Evolutionary conservation across 2,113 vertebrate genomes (phyloP), one percentile per base, ranked within the genome.

Genomic region (Colinus virginianus): DNA sequence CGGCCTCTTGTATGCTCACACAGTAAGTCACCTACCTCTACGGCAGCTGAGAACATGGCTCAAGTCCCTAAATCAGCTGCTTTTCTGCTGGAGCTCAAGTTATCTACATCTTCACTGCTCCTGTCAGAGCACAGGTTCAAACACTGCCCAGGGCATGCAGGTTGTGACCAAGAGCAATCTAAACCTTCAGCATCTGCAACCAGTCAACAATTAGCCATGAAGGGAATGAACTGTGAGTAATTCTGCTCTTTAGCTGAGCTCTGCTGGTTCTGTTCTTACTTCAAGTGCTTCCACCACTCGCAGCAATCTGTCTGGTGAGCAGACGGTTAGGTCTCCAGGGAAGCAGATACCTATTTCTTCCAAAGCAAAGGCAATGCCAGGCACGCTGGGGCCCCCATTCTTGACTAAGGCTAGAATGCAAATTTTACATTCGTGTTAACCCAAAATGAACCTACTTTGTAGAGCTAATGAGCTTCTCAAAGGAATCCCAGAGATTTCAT

Each of bases 41-140:
- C 30, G 34, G 28, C 46, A 71, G 3, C 4, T 3, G 56, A 76
- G 16, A 5, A 53, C 15, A 76, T 3, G 26, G 61, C 55, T 28
- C 71, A 7, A 55, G 55, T 48, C n/a, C 56, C 43, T 42, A 53
- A 34, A 55, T 46, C 30, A 26, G 71, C 28, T 22, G 20, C 40
- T 75, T 26, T 20, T 30, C 56, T 48, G 67, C 66, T 45, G 42
- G 48, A 49, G 25, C 49, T 64, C 38, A 16, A 1, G 15, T 20
- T 4, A 69, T 22, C 62, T 63, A 16, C 15, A 4, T 9, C 46
- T 28, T 46, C 0, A 0, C 56, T 1, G 0, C 4, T 45, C 53
- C 81, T 22, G 6, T 6, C 71, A 13, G 2, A 36, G n/a, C 71
- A 14, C 38, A 23, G 56, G 43, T 43, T 36, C 64, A 42, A 26